Conservation (phyloP, 2,113 vertebrate genomes). For the Sinocyclocheilus grahami region DNA sequence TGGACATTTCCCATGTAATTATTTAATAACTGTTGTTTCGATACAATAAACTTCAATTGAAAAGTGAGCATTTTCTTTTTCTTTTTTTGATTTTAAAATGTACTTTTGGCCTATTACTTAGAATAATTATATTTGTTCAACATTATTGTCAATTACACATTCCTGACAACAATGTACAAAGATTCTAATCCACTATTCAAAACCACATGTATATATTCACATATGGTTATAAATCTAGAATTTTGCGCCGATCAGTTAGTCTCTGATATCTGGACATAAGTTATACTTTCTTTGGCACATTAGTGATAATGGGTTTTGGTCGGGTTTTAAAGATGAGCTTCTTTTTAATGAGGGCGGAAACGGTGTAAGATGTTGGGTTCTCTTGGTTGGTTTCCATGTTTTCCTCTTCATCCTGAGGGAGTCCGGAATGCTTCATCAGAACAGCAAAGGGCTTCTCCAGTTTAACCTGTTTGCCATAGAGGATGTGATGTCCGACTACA, state of each 20-base stretch:
- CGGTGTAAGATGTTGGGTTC: conserved; percentile 73
- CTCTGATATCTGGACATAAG: not conserved
- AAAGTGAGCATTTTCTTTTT: conserved; percentile 31
- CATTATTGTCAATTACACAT: not conserved
- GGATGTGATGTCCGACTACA: conserved; percentile 93
- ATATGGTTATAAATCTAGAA: not conserved
- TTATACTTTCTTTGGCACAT: conserved; percentile 91
- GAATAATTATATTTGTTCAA: not conserved
- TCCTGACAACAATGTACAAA: not conserved
- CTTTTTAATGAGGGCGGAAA: conserved; percentile 87
- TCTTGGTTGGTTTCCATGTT: conserved; percentile 65
- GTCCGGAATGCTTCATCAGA: conserved; percentile 77
- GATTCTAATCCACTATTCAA: not conserved
- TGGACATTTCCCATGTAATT: conserved; percentile 44
- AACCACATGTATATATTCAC: not conserved
- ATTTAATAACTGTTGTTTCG: conserved; percentile 57
- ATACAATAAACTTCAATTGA: conserved; percentile 54
- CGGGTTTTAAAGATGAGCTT: conserved; percentile 97
- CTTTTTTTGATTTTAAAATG: not conserved
- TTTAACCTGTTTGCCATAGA: conserved; percentile 91
- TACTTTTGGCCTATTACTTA: not conserved
- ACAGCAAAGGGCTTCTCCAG: conserved; percentile 95
- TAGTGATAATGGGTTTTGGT: conserved; percentile 97
- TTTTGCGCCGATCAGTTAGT: not conserved
- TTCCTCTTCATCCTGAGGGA: conserved; percentile 57